phyloP scores from a whole-genome alignment of 2,113 vertebrate genomes.

The Microcebus murinus region DNA sequence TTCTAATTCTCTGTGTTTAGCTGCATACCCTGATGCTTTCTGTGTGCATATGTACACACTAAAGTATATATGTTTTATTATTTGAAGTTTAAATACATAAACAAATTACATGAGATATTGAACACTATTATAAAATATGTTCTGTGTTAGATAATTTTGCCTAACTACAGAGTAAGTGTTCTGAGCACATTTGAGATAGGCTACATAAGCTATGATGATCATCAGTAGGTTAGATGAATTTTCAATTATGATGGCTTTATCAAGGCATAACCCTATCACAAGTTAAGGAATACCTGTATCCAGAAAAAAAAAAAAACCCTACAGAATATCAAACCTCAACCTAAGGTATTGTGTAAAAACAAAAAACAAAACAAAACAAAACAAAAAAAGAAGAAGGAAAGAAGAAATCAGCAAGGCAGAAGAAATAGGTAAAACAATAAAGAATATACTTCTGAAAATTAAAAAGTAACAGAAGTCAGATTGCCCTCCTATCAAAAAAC shows the following conservation, averaged over 20 bases:
- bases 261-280: neutral
- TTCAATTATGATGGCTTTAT: no score
- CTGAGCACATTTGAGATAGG: neutral
- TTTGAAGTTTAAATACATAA: neutral
- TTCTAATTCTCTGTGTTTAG: neutral
- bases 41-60: neutral
- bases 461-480: neutral
- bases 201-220: neutral
- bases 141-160: neutral
- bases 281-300: neutral
- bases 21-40: neutral
- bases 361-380: no score
- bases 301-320: no score
- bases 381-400: no score
- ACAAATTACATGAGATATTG: neutral
- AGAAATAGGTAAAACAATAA: neutral
- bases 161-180: neutral
- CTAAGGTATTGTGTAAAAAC: neutral
- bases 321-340: neutral
- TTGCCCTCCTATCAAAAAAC: neutral
- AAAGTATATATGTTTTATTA: neutral
- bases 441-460: neutral
- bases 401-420: neutral
- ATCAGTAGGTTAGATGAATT: neutral
- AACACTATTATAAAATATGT: neutral